phyloP scores from a whole-genome alignment of 1,140 invertebrate genomes.

The Saccostrea echinata region DNA sequence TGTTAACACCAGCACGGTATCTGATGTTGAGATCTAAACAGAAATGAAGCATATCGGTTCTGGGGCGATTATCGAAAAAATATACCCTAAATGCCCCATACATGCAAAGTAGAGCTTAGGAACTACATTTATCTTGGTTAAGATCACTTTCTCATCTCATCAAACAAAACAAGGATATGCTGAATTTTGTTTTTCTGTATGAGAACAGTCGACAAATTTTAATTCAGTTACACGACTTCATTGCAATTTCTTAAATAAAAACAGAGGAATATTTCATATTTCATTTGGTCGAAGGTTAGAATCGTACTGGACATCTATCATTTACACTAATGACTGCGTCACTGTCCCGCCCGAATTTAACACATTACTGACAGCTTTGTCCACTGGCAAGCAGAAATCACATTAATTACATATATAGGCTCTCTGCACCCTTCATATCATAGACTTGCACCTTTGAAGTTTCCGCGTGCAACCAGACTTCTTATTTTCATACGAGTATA shows the following conservation, averaged over 20 bases:
- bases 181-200: background rate
- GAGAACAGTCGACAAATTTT: too few species aligned
- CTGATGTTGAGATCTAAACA: background rate
- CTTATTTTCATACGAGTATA: background rate
- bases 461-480: constrained; percentile 1
- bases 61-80: constrained; percentile 12
- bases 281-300: background rate
- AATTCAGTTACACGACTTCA: background rate
- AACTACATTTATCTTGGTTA: background rate
- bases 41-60: background rate
- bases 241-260: background rate
- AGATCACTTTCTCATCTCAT: background rate
- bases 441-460: constrained; percentile 28
- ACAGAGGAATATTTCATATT: background rate
- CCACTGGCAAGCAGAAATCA: constrained; percentile 20
- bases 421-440: constrained; percentile 31
- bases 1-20: background rate
- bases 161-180: background rate
- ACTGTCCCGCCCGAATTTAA: constrained; percentile 9
- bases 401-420: constrained; percentile 24
- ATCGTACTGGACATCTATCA: constrained; percentile 18
- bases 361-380: constrained; percentile 16
- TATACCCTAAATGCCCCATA: background rate
- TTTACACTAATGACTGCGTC: constrained; percentile 1
- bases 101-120: background rate